Evolutionary conservation across 2,888 invertebrate genomes (phyloP).

Genomic region (Orthosia gothica): DNA sequence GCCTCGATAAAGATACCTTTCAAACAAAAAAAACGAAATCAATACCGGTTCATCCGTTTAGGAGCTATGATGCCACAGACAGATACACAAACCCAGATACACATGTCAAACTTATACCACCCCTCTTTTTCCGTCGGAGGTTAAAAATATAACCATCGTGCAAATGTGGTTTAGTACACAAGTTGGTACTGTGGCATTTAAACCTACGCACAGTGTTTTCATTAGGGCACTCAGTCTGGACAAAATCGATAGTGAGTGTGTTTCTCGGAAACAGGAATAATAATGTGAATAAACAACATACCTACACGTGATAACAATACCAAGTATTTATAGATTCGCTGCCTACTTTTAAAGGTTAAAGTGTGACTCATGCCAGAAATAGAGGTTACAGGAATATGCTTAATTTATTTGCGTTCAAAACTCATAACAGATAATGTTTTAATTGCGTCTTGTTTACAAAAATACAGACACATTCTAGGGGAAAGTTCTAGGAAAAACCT

Average conservation of each 20-base stretch:
- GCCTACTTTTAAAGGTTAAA: slow-evolving; percentile 18
- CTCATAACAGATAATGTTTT: neutral
- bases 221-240: slow-evolving; percentile 9
- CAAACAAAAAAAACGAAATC: too few relatives aligned
- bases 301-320: slow-evolving; percentile 31
- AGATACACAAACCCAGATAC: too few relatives aligned
- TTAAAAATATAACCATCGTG: neutral
- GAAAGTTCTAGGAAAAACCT: neutral
- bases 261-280: slow-evolving; percentile 39
- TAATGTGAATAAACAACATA: slow-evolving; percentile 20
- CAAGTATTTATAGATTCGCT: slow-evolving; percentile 29
- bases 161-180: neutral
- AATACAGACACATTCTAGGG: neutral
- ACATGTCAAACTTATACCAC: too few relatives aligned
- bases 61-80: too few relatives aligned
- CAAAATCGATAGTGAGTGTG: slow-evolving; percentile 13
- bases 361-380: slow-evolving; percentile 11
- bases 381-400: slow-evolving; percentile 8
- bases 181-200: neutral
- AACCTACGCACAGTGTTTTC: slow-evolving; percentile 13
- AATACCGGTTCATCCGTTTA: too few relatives aligned
- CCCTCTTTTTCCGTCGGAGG: too few relatives aligned
- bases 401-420: neutral
- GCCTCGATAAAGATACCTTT: too few relatives aligned
- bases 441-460: neutral